These are phyloP conservation scores for Hapalemur alaotrensis DNA, from an alignment of 2,797 vertebrate species.

Conservation along the genomic window DNA sequence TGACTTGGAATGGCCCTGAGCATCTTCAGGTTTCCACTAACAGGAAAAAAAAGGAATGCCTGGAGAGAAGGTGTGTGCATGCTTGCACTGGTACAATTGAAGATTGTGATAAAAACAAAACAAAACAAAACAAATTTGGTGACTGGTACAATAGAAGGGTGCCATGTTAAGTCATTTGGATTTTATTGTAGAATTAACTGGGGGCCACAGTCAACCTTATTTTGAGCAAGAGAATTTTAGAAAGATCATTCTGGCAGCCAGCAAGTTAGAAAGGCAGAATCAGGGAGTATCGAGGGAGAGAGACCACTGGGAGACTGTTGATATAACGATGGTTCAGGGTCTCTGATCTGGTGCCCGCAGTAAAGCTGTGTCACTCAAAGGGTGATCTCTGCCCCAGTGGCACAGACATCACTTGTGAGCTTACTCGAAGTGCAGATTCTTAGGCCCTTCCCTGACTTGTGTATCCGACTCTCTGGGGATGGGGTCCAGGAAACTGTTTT, in stretches of 20 bases:
- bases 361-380: not conserved
- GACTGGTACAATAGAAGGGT: not conserved
- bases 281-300: not conserved
- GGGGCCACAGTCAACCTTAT: not conserved
- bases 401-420: not conserved
- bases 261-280: not conserved
- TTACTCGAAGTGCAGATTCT: not conserved
- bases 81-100: accelerated
- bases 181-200: not conserved
- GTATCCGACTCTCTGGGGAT: not conserved
- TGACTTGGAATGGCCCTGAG: not conserved
- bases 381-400: not conserved
- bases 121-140: not conserved
- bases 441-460: not conserved
- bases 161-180: not conserved
- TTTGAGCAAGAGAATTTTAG: not conserved
- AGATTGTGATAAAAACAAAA: not conserved
- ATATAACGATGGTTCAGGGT: not conserved
- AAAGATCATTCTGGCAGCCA: not conserved
- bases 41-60: not conserved
- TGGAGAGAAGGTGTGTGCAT: not conserved
- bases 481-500: not conserved
- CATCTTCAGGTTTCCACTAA: not conserved
- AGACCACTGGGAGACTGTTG: accelerated
- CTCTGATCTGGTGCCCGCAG: not conserved